Percentiles rank a stretch among this genome's conserved stretches.
Evolutionary conservation across 92 coral and sea anemone species (phyloP).

Genomic region (Chrysogorgia sp.): DNA sequence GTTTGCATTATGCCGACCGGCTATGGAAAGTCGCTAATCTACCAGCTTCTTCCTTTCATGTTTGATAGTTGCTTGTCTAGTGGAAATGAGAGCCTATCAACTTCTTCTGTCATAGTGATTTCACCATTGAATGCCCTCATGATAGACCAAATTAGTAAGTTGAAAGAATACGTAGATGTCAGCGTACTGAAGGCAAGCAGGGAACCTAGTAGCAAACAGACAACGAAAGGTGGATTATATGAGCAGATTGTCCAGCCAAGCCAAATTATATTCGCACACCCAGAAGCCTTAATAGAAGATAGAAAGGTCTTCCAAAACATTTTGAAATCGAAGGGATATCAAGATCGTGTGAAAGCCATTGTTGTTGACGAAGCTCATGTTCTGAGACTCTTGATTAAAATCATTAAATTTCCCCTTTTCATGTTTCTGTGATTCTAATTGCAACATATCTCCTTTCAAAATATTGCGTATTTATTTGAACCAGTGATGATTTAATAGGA

Average conservation of each 20-base stretch:
- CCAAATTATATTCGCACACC: conserved; percentile 23
- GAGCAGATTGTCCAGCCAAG: too few relatives aligned
- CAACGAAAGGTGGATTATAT: too few relatives aligned
- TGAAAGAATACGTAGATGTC: conserved; percentile 1
- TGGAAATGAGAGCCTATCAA: not conserved
- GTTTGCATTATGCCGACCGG: conserved; percentile 57
- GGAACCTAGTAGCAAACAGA: not conserved
- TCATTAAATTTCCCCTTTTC: not conserved
- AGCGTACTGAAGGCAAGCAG: conserved; percentile 5
- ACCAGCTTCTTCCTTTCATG: conserved; percentile 44
- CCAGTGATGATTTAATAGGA: not conserved
- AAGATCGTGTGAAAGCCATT: conserved; percentile 21
- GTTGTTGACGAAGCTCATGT: conserved; percentile 29
- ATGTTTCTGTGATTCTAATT: not conserved
- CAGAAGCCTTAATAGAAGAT: conserved; percentile 17
- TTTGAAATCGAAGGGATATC: not conserved
- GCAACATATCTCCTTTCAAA: not conserved
- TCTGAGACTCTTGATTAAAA: conserved; percentile 3
- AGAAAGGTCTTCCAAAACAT: conserved; percentile 14
- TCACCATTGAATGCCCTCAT: conserved; percentile 58
- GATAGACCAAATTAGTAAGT: conserved; percentile 34
- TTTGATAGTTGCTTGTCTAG: conserved; percentile 28
- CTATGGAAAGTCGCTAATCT: conserved; percentile 57
- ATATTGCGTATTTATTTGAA: not conserved
- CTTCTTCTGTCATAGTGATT: conserved; percentile 35